phyloP scores from a whole-genome alignment of 37 sponge, comb jelly and placozoan genomes.

The Ianthella basta region DNA sequence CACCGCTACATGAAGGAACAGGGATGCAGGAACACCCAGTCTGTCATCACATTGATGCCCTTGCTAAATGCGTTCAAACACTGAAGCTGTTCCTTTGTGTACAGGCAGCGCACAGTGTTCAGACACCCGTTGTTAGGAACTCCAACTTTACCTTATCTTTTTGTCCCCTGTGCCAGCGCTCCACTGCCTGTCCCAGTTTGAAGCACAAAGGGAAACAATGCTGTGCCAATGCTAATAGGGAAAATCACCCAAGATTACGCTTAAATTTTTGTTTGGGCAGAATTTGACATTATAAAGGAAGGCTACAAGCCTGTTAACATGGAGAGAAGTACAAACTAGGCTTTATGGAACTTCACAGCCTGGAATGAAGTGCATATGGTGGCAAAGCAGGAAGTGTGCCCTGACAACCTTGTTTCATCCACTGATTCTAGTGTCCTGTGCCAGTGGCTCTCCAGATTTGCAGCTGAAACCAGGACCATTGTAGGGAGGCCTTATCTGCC shows the following conservation, averaged over 20 bases:
- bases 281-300: neutral
- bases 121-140: too few species aligned
- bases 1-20: too few species aligned
- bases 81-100: too few species aligned
- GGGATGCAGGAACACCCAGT: too few species aligned
- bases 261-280: neutral
- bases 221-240: neutral
- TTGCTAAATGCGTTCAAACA: too few species aligned
- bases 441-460: neutral
- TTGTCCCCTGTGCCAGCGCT: too few species aligned
- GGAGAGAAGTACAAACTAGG: neutral
- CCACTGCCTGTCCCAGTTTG: neutral
- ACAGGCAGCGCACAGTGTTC: too few species aligned
- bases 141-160: too few species aligned
- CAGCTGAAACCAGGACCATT: neutral
- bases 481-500: neutral
- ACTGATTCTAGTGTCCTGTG: neutral
- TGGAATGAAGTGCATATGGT: neutral
- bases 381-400: neutral
- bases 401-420: neutral
- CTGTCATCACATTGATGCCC: too few species aligned
- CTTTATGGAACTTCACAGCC: neutral
- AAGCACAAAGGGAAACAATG: neutral
- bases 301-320: constrained; percentile 5
- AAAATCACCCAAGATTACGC: neutral